Base-by-base conservation (phyloP, 1,140 invertebrate species). In the Drosophila guanche region DNA sequence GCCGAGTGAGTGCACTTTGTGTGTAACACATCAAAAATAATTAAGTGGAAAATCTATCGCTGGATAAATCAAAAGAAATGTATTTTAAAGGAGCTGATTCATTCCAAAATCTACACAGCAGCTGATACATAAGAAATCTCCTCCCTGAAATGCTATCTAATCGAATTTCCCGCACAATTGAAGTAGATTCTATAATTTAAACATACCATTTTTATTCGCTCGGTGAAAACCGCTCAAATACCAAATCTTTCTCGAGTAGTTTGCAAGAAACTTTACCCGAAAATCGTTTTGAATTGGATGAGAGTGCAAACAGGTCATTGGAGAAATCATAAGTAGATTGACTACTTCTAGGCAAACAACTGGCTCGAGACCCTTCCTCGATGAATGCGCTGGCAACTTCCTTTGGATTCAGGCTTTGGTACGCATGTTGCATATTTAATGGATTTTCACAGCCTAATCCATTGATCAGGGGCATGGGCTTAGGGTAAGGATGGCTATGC, bases 381-480 rank as follows among this genome's bases (percentile, higher is more conserved):
- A 22, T 16, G 29, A 27, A 22, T 62, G 42, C 33, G 42, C 10
- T n/a, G 2, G 1, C 29, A 20, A 60, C 43, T 43, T 72, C 43
- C 66, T 50, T 33, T 56, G 50, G 48, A 55, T 45, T 20, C 46
- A 23, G 54, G 25, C 60, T 43, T 22, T 76, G 67, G 77, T 57
- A 86, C 81, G 81, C 81, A 70, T 67, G 68, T 54, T 86, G 81
- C 77, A 86, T 86, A 86, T 81, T 88, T 88, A 86, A 86, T 86
- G 45, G 65, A 84, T 68, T 76, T 72, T 67, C 77, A 66, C 51
- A 79, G 73, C 53, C 67, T 60, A 75, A 75, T 75, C 72, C 72
- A 75, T 75, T 75, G 71, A 62, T 53, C 70, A 55, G 37, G 16
- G 40, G 48, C 40, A 12, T 23, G 42, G 16, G 54, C 43, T 43